Base-by-base conservation (phyloP, 1,140 invertebrate species). In the Watersipora subatra region DNA sequence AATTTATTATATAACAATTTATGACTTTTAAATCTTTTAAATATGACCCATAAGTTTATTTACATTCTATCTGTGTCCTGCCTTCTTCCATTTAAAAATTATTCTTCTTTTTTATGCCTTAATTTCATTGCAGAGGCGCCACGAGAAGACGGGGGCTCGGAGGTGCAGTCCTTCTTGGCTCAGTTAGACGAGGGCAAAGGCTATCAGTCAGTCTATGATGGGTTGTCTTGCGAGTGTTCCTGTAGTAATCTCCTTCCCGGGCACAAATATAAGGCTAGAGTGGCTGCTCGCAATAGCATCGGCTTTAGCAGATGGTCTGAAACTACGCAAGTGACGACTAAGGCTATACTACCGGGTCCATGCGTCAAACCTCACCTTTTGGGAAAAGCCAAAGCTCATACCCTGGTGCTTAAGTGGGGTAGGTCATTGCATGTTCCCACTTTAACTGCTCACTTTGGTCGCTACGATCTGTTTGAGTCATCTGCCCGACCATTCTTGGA, bases 181-280 rank as follows among this genome's bases (percentile, higher is more conserved):
- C 82, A 86, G 73, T 71, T 86, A 29, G 80, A 84, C 73, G 74
- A 79, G 69, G 83, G 83, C 55, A 73, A 75, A 71, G 82, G 82
- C 80, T 69, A 71, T 72, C 59, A 26, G 71, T 82, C 81, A 26
- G 84, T 89, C 29, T 92, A 91, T 76, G 81, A 81, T 57, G 89
- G 90, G 15, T 73, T 80, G 28, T 87, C 90, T 24, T 80, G 84
- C n/a, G 89, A 91, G 77, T 86, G 85, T 68, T 82, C 84, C 68
- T 88, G 89, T 80, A 89, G 91, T 75, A 84, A 87, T 28, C 81
- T 93, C 57, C 84, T 82, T 59, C 90, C 91, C n/a, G 91, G 90
- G n/a, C 86, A 86, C 19, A 86, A 85, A 27, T 92, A 93, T 78
- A 84, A 85, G 57, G 78, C 90, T 61, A 80, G 89, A 64, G 88